Evolutionary conservation across 2,113 vertebrate species (phyloP).

Genomic region (Canis aureus): DNA sequence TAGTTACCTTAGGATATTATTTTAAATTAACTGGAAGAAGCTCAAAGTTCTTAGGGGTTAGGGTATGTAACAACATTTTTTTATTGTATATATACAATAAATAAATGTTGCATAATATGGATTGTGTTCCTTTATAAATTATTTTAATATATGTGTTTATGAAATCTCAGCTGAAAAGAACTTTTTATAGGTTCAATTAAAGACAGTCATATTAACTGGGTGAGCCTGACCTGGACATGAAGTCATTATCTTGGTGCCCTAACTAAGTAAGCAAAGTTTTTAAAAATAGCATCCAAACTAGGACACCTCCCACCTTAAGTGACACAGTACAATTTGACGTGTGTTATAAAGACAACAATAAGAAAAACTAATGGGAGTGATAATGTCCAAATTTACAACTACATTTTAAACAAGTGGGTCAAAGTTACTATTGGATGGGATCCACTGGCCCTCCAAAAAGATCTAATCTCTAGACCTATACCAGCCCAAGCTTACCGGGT

Average conservation of each 20-base stretch:
- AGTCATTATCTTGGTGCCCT: background rate
- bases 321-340: background rate
- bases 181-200: background rate
- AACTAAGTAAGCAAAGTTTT: constrained; percentile 23
- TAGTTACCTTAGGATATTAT: background rate
- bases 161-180: background rate
- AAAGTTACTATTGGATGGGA: background rate
- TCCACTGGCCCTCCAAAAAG: background rate
- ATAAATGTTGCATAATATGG: background rate
- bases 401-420: constrained; percentile 8
- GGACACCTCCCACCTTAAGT: background rate
- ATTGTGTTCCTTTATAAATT: background rate
- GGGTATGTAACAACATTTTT: background rate
- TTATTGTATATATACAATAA: background rate
- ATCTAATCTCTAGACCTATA: background rate
- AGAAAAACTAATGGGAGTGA: background rate
- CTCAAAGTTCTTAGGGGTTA: background rate
- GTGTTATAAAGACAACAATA: background rate
- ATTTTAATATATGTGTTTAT: background rate
- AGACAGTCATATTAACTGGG: background rate
- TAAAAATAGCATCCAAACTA: background rate
- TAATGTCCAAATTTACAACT: background rate
- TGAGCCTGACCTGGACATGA: too few relatives aligned
- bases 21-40: background rate
- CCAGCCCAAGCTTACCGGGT: background rate